Percentiles rank a stretch among this genome's conserved stretches.
These are phyloP conservation scores for Panthera uncia DNA, from an alignment of 2,113 vertebrate species.

Conservation along the genomic window DNA sequence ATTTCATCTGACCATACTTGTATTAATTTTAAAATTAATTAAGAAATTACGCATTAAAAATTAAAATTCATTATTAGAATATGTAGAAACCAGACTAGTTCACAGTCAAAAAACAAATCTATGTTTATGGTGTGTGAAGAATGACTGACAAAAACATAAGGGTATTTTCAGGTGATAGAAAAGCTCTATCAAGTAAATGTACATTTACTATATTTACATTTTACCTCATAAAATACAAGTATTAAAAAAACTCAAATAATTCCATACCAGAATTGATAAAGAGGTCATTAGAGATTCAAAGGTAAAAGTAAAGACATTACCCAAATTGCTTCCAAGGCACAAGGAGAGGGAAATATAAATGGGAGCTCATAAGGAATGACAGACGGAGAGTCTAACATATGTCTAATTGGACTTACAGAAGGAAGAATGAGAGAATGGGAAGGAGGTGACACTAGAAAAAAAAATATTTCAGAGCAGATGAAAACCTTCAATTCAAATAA, in stretches of 20 bases:
- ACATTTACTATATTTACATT: background rate
- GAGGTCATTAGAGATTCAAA: background rate
- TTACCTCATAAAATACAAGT: background rate
- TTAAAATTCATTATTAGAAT: background rate
- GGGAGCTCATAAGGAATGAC: background rate
- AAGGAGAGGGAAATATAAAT: background rate
- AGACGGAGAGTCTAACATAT: background rate
- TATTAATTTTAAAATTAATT: background rate
- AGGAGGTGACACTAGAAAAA: background rate
- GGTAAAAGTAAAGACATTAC: background rate
- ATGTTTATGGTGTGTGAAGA: background rate
- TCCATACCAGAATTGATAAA: background rate
- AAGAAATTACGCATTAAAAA: background rate
- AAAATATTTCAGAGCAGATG: background rate
- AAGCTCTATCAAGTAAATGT: too few relatives aligned
- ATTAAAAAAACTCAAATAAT: background rate
- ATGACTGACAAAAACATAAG: background rate
- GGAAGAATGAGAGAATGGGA: background rate
- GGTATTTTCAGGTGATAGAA: background rate
- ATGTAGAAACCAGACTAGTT: background rate
- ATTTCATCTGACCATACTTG: background rate
- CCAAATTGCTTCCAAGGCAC: background rate
- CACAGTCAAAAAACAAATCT: background rate
- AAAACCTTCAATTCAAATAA: background rate
- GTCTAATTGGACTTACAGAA: background rate